These are phyloP conservation scores for Atlantisia rogersi DNA, from an alignment of 2,113 vertebrate genomes.

Conservation along the genomic window DNA sequence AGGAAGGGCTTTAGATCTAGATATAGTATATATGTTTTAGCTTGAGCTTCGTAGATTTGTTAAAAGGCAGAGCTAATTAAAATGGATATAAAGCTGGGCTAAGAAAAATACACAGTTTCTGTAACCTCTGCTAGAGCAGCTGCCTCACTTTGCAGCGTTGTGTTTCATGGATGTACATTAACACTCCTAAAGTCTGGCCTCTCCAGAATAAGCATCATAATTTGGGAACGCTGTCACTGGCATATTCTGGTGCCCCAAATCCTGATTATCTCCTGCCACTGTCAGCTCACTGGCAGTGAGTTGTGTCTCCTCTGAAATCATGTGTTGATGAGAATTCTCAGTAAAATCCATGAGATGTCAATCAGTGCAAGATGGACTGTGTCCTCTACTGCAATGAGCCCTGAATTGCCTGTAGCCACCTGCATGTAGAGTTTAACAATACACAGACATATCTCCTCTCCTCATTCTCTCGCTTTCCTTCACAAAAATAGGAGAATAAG, in stretches of 20 bases:
- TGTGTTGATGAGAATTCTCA: background rate
- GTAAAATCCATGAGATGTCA: background rate
- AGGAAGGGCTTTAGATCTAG: background rate
- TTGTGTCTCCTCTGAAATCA: background rate
- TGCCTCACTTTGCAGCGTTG: background rate
- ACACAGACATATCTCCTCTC: background rate
- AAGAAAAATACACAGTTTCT: background rate
- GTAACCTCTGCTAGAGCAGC: background rate
- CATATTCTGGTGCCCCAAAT: background rate
- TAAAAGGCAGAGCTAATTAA: background rate
- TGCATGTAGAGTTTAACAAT: background rate
- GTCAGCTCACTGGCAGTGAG: background rate
- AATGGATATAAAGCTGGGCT: background rate
- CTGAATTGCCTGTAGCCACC: background rate
- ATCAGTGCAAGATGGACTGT: background rate
- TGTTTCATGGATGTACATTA: background rate
- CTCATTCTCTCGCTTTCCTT: background rate
- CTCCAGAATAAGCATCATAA: background rate
- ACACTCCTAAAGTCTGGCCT: background rate
- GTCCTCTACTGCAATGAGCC: background rate
- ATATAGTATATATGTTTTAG: background rate
- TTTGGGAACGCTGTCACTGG: background rate
- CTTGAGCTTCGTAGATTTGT: background rate
- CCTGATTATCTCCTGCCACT: background rate
- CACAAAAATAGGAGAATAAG: background rate